Conservation (phyloP, 2,113 vertebrate genomes). For the Brienomyrus brachyistius region DNA sequence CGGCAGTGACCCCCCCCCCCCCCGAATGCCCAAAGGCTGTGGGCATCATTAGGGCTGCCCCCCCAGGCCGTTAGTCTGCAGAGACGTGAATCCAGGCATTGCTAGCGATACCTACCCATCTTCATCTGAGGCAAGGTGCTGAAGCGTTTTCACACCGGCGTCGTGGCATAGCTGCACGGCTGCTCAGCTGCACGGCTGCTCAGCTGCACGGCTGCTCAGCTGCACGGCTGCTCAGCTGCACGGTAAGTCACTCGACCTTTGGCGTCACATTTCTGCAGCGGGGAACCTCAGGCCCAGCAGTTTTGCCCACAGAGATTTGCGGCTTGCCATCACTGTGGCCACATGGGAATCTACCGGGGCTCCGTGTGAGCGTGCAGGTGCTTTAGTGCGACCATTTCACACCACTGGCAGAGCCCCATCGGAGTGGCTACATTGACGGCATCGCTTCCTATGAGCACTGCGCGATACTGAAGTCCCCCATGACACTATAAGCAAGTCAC, state of each 20-base stretch:
- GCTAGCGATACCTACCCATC: background rate
- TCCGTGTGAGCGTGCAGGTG: background rate
- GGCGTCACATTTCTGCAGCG: background rate
- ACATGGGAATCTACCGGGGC: no score
- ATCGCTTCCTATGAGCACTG: background rate
- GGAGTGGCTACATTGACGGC: background rate
- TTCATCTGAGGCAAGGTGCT: background rate
- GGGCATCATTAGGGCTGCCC: background rate
- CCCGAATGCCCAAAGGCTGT: background rate
- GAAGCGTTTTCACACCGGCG: background rate
- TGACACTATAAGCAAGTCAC: slow-evolving; percentile 6
- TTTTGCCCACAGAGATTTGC: background rate
- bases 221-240: background rate
- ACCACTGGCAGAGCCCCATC: background rate
- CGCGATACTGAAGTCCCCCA: background rate
- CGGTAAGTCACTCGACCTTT: background rate
- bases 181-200: background rate
- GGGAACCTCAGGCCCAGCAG: background rate
- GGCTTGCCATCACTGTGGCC: background rate
- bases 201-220: no score
- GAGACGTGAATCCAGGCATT: background rate
- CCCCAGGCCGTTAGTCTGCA: background rate
- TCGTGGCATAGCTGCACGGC: background rate
- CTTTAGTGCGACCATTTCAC: background rate
- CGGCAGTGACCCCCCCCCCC: background rate